phyloP scores from a whole-genome alignment of 2,888 invertebrate genomes.

The Xestia c-nigrum region DNA sequence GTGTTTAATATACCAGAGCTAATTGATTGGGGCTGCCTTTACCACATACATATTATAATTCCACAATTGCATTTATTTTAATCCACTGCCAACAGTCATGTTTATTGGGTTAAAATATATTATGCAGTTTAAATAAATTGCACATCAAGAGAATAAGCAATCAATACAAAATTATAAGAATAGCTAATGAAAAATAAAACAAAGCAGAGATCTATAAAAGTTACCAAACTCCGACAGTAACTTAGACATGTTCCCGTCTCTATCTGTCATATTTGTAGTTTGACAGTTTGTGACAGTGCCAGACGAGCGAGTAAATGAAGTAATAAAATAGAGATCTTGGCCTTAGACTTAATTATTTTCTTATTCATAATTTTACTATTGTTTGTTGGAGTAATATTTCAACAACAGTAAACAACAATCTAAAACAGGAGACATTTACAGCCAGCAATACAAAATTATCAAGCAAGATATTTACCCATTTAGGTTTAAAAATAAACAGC shows the following conservation, averaged over 20 bases:
- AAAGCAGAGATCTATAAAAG: background rate
- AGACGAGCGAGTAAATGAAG: background rate
- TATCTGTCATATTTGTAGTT: background rate
- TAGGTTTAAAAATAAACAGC: background rate
- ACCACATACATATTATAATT: background rate
- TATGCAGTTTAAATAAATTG: background rate
- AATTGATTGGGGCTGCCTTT: background rate
- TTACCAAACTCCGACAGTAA: background rate
- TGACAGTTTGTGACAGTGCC: background rate
- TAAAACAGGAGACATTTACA: background rate
- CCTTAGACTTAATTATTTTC: background rate
- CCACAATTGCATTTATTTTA: background rate
- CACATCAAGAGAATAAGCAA: background rate
- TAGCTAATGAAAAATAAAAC: background rate
- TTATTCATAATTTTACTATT: background rate
- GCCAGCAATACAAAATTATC: background rate
- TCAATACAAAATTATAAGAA: background rate
- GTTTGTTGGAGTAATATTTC: background rate
- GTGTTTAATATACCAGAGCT: background rate
- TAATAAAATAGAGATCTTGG: background rate
- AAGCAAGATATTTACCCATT: background rate
- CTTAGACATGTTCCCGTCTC: background rate
- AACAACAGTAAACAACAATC: constrained; percentile 7
- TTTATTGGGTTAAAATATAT: background rate
- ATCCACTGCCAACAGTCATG: background rate